Base-by-base conservation (phyloP, 2,888 invertebrate genomes). In the Kuschelorhynchus macadamiae region DNA sequence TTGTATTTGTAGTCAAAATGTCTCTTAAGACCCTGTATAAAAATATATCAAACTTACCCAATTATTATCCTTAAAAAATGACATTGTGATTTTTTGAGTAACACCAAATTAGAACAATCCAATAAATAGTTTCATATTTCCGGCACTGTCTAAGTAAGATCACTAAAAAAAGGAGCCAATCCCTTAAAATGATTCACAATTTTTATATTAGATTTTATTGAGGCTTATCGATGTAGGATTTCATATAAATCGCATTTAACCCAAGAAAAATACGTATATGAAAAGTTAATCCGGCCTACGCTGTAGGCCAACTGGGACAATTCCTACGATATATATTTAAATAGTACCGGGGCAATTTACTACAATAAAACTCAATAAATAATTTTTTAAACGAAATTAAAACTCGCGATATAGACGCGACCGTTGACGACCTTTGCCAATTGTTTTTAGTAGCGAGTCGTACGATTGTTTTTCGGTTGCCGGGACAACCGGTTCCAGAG, bases 11-110 rank as follows among this genome's bases (percentile, higher is more conserved):
- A n/a, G n/a, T n/a, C n/a, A n/a, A n/a, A n/a, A n/a, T n/a, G n/a
- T n/a, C n/a, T n/a, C n/a, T n/a, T n/a, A n/a, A n/a, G n/a, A n/a
- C n/a, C n/a, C n/a, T n/a, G n/a, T n/a, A n/a, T 16, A 39, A 11
- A n/a, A 39, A 39, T 39, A 12, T 39, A 8, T 25, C 14, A 12
- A 18, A 60, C 86, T 86, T 72, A 87, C 88, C 88, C 87, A 87
- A 77, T 86, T 87, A 72, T 87, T 88, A 77, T 88, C 88, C 77
- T 88, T 88, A 77, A 87, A 88, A 60, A 86, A 85, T 56, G 87
- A 86, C 79, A 86, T 87, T 30, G 72, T 72, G 44, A 21, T 33
- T 64, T 17, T 21, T 17, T 47, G 39, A 49, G 12, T 33, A 42
- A 12, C 41, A 42, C 42, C 59, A 49, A 36, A 20, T 9, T 14